Evolutionary conservation across 2,113 vertebrate species (phyloP).

Genomic region (Butorides virescens): DNA sequence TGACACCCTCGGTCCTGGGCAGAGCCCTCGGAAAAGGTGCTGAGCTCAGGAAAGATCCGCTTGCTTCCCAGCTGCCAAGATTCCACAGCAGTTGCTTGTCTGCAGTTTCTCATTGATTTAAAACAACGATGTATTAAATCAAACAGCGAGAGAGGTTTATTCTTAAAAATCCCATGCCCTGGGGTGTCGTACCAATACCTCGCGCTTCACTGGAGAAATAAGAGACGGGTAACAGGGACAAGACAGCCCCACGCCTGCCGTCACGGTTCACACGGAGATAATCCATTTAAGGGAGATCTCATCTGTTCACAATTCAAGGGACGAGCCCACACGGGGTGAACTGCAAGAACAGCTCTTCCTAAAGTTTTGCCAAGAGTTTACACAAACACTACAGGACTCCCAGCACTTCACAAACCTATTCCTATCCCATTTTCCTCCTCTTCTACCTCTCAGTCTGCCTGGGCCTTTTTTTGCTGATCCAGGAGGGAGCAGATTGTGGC

Average conservation of each 20-base stretch:
- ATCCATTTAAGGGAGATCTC: not conserved
- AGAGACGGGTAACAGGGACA: not conserved
- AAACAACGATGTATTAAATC: not conserved
- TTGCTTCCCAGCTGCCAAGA: not conserved
- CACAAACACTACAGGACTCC: not conserved
- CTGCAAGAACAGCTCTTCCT: not conserved
- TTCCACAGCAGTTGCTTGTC: not conserved
- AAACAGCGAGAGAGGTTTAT: not conserved
- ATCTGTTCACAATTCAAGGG: not conserved
- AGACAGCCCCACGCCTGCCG: not conserved
- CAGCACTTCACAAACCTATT: not conserved
- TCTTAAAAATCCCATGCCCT: not conserved
- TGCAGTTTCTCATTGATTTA: not conserved
- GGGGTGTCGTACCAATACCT: not conserved
- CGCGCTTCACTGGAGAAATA: rapidly evolving
- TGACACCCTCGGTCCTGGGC: not conserved
- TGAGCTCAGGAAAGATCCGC: not conserved
- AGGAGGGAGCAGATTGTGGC: not conserved
- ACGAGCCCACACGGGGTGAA: not conserved
- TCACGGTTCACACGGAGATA: not conserved
- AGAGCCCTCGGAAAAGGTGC: not conserved
- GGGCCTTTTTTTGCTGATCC: not conserved
- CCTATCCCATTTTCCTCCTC: not conserved
- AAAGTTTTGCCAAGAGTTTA: not conserved
- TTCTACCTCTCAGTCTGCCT: not conserved